Base-by-base conservation (phyloP, 2,888 invertebrate species). In the Erpobdella octoculata region DNA sequence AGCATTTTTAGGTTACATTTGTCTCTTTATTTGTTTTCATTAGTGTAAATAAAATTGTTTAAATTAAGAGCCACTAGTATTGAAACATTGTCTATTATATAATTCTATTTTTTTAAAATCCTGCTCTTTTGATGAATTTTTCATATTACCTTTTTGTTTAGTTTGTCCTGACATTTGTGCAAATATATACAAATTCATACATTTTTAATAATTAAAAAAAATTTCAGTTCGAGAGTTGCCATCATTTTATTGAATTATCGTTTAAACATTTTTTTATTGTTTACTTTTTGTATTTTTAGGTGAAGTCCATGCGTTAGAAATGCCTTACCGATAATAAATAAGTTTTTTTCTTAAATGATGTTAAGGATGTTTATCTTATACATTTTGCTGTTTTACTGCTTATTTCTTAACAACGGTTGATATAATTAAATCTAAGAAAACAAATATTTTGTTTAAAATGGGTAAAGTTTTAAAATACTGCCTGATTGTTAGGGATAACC, bases 1-100 rank as follows among this genome's bases (percentile, higher is more conserved):
- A 83, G 83, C 94, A 3, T 88, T 94, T 69, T 79, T 86, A 61
- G 86, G 86, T 85, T n/a, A n/a, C n/a, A n/a, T n/a, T n/a, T n/a
- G n/a, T n/a, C n/a, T n/a, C n/a, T n/a, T n/a, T n/a, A n/a, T n/a
- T n/a, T n/a, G n/a, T n/a, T n/a, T n/a, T n/a, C n/a, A n/a, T n/a
- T n/a, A n/a, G n/a, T n/a, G n/a, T n/a, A n/a, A n/a, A n/a, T n/a
- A n/a, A n/a, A n/a, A n/a, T n/a, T n/a, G n/a, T n/a, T n/a, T n/a
- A n/a, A n/a, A n/a, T n/a, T n/a, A n/a, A n/a, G n/a, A n/a, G n/a
- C n/a, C n/a, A n/a, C n/a, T n/a, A n/a, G n/a, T n/a, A n/a, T n/a
- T n/a, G n/a, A n/a, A n/a, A n/a, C n/a, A n/a, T n/a, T n/a, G n/a
- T n/a, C n/a, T n/a, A n/a, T n/a, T n/a, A n/a, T n/a, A n/a, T n/a